A percentile compares a stretch with the other conserved stretches of the same genome.
Conservation (phyloP, 1,140 invertebrate genomes). For the Lepidurus arcticus region DNA sequence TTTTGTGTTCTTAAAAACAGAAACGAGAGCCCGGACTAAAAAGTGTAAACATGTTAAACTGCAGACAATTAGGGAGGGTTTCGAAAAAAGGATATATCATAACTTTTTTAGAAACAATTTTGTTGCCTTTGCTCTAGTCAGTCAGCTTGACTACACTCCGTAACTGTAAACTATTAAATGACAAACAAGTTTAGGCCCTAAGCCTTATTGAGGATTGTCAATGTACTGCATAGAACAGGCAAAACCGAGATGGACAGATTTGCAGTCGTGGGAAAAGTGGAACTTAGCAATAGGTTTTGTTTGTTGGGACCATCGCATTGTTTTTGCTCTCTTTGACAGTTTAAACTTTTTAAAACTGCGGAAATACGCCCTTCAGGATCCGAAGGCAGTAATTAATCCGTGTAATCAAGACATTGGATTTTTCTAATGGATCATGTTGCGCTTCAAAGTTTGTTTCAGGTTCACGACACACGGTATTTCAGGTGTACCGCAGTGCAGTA, state of each 20-base stretch:
- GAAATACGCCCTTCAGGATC: background rate
- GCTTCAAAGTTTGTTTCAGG: background rate
- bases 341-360: background rate
- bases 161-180: background rate
- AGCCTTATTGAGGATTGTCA: too few relatives aligned
- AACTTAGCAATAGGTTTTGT: slow-evolving; percentile 2
- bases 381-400: background rate
- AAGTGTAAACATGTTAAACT: background rate
- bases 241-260: too few relatives aligned
- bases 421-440: background rate
- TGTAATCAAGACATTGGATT: too few relatives aligned
- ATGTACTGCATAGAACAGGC: too few relatives aligned
- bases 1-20: background rate
- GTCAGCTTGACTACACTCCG: slow-evolving; percentile 3
- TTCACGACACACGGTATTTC: background rate
- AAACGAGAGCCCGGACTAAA: background rate
- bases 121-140: slow-evolving; percentile 18
- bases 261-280: background rate
- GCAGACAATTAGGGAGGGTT: background rate
- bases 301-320: background rate
- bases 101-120: background rate
- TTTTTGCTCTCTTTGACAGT: background rate
- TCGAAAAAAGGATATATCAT: background rate
- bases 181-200: too few relatives aligned
- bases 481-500: background rate